Evolutionary conservation across 2,113 vertebrate genomes (phyloP).

Genomic region (Pangasianodon gigas): DNA sequence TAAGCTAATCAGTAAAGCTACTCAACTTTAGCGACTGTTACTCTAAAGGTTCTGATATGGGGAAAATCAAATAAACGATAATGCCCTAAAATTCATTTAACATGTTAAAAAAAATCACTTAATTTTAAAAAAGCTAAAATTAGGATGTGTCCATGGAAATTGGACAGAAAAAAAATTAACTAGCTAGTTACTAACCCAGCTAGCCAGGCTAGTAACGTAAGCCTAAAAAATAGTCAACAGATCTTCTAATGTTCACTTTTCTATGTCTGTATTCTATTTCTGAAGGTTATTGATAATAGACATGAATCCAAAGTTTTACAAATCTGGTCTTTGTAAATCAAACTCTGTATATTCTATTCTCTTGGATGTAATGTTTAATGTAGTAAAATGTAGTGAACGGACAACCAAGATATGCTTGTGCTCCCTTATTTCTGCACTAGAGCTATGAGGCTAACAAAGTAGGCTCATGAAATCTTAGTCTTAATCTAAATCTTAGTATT

Average conservation of each 20-base stretch:
- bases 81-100: too few species aligned
- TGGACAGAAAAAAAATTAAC: too few species aligned
- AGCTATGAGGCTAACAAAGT: neutral
- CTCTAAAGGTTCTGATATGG: too few species aligned
- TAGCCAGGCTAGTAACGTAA: neutral
- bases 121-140: too few species aligned
- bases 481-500: neutral
- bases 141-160: too few species aligned
- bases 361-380: neutral
- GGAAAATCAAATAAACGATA: too few species aligned
- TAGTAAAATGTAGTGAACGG: neutral
- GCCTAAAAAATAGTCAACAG: neutral
- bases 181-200: neutral
- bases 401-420: neutral
- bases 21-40: neutral
- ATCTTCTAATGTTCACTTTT: neutral
- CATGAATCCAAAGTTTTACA: neutral
- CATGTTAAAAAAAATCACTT: neutral
- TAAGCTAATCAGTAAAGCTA: too few species aligned
- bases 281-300: neutral
- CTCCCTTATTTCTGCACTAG: too few species aligned
- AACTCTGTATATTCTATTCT: neutral
- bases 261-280: neutral
- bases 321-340: neutral
- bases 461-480: neutral